These are phyloP conservation scores for Nomada fucata DNA, from an alignment of 2,888 invertebrate species.

Conservation along the genomic window DNA sequence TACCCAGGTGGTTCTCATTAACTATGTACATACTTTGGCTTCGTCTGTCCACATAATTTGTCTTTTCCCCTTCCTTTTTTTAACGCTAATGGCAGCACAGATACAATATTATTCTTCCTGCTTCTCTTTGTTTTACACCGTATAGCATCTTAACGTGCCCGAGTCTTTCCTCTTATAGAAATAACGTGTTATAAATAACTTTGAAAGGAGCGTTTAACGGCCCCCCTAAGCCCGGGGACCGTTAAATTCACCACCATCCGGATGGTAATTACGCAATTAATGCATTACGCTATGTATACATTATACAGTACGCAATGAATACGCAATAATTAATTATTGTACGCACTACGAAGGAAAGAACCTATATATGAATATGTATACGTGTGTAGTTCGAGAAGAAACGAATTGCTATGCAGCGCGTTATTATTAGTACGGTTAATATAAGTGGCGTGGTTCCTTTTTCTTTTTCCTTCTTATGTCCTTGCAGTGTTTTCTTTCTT, in stretches of 20 bases:
- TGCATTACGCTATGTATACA: slow-evolving; percentile 63
- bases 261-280: slow-evolving; percentile 48
- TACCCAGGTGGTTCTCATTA: slow-evolving; percentile 57
- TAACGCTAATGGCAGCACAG: slow-evolving; percentile 81
- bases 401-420: slow-evolving; percentile 65
- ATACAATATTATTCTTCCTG: slow-evolving; percentile 61
- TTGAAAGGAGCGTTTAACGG: slow-evolving; percentile 34
- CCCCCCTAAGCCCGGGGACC: slow-evolving; percentile 40
- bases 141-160: slow-evolving; percentile 59
- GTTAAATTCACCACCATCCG: slow-evolving; percentile 25
- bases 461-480: slow-evolving; percentile 1
- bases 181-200: slow-evolving; percentile 53
- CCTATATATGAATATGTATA: slow-evolving; percentile 63
- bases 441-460: slow-evolving; percentile 40
- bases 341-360: slow-evolving; percentile 69
- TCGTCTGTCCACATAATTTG: slow-evolving; percentile 67
- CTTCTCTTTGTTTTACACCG: slow-evolving; percentile 42
- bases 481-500: neutral
- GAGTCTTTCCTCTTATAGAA: slow-evolving; percentile 46
- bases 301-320: slow-evolving; percentile 66
- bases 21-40: slow-evolving; percentile 76
- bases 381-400: slow-evolving; percentile 58
- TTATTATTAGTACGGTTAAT: slow-evolving; percentile 44
- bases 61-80: slow-evolving; percentile 35
- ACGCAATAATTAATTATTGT: slow-evolving; percentile 64